Evolutionary conservation across 2,797 vertebrate species (phyloP).

Genomic region (Meriones psammophilus): DNA sequence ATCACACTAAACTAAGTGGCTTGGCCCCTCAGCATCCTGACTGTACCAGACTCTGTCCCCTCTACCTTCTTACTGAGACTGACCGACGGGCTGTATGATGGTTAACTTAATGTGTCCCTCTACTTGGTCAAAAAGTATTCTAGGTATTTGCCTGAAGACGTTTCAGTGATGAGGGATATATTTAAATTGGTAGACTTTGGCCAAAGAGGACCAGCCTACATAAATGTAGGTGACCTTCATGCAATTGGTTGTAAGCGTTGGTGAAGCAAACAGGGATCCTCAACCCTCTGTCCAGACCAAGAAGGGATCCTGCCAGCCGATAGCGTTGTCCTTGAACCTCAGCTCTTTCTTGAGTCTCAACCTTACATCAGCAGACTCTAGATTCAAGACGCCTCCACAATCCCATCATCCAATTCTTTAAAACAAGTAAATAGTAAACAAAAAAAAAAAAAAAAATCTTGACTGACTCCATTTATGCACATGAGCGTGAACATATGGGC

Average conservation of each 20-base stretch:
- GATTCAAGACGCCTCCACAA: neutral
- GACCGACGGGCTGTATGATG: neutral
- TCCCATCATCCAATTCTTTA: neutral
- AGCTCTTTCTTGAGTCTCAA: slow-evolving; percentile 1
- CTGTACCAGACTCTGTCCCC: neutral
- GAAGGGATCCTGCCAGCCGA: neutral
- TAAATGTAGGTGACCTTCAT: neutral
- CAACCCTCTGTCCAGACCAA: neutral
- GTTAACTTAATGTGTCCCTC: neutral
- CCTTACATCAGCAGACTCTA: neutral
- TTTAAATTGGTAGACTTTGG: neutral
- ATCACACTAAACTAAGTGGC: neutral
- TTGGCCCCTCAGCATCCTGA: neutral
- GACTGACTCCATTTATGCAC: neutral
- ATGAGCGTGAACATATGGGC: neutral
- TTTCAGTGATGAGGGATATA: neutral
- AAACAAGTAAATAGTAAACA: neutral
- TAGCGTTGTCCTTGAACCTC: neutral
- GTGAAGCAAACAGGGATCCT: neutral
- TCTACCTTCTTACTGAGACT: slow-evolving; percentile 2
- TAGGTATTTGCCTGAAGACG: slow-evolving; percentile 27
- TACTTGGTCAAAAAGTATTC: slow-evolving; percentile 15
- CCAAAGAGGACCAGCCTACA: neutral
- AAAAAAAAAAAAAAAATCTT: neutral
- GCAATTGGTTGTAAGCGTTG: neutral